These are phyloP conservation scores for Camptogramma bilineatum DNA, from an alignment of 2,888 invertebrate species.

Conservation along the genomic window DNA sequence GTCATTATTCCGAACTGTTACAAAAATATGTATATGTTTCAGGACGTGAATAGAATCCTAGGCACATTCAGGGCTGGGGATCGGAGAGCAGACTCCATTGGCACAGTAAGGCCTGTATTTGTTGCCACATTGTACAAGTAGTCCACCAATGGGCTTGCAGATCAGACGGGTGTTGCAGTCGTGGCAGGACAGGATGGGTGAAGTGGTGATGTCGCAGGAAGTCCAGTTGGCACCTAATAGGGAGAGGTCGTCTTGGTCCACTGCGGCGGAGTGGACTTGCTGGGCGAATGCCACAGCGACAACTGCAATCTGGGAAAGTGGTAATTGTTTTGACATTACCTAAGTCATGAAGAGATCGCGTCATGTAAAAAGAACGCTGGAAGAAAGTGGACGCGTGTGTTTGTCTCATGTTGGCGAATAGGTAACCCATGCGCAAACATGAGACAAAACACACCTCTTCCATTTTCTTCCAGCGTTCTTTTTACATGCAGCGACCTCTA, in stretches of 20 bases:
- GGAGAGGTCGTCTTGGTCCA: constrained; percentile 13
- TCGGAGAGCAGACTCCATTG: constrained; percentile 61
- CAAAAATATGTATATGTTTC: no score
- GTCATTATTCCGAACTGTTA: not conserved
- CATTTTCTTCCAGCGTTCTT: no score
- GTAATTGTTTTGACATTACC: not conserved
- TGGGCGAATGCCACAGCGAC: constrained; percentile 11
- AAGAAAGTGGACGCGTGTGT: no score
- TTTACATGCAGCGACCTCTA: no score
- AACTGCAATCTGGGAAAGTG: constrained; percentile 14
- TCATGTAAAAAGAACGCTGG: no score
- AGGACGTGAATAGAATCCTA: not conserved
- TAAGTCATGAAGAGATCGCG: no score
- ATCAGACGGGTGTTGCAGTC: constrained; percentile 63
- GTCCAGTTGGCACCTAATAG: constrained; percentile 48
- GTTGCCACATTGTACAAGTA: constrained; percentile 55
- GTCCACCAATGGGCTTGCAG: constrained; percentile 63
- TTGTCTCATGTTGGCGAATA: no score
- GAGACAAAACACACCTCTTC: no score
- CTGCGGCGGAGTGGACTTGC: constrained; percentile 5
- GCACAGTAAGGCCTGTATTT: constrained; percentile 62
- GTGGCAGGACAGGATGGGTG: constrained; percentile 55
- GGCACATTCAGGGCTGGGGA: constrained; percentile 56
- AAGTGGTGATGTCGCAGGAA: constrained; percentile 52
- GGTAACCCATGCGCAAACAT: no score